These are phyloP conservation scores for Bettongia penicillata DNA, from an alignment of 2,113 vertebrate species.

Conservation along the genomic window DNA sequence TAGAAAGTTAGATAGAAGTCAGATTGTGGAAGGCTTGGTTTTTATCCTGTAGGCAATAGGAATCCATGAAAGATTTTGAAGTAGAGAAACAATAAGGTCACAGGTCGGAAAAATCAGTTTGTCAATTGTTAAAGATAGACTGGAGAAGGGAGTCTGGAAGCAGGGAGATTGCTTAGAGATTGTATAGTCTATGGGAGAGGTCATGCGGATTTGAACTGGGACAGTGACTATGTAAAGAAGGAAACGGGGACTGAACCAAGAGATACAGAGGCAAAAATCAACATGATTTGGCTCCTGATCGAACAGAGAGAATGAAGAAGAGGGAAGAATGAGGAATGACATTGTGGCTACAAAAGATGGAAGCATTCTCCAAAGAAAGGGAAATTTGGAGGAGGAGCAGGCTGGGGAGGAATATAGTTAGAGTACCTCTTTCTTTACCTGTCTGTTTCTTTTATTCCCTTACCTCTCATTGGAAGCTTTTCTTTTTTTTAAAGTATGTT, in stretches of 20 bases:
- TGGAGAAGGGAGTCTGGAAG: background rate
- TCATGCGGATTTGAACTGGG: background rate
- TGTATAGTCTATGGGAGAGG: background rate
- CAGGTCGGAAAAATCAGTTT: background rate
- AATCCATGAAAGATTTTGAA: background rate
- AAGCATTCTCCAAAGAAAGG: background rate
- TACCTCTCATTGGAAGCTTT: background rate
- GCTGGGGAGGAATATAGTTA: background rate
- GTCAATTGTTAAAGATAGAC: background rate
- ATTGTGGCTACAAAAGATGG: background rate
- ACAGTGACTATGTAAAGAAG: background rate
- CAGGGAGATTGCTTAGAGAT: background rate
- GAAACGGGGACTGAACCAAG: background rate
- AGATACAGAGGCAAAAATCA: background rate
- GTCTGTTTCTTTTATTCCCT: conserved; percentile 24
- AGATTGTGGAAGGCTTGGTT: background rate
- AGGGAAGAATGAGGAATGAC: background rate
- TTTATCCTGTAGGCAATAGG: background rate
- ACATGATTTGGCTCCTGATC: background rate
- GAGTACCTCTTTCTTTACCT: background rate
- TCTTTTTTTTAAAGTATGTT: background rate
- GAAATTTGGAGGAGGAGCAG: background rate
- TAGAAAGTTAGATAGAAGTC: background rate
- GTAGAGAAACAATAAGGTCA: too few relatives aligned
- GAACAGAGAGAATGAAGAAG: background rate